Base-by-base conservation (phyloP, 1,140 invertebrate genomes). In the Doryteuthis pealeii region DNA sequence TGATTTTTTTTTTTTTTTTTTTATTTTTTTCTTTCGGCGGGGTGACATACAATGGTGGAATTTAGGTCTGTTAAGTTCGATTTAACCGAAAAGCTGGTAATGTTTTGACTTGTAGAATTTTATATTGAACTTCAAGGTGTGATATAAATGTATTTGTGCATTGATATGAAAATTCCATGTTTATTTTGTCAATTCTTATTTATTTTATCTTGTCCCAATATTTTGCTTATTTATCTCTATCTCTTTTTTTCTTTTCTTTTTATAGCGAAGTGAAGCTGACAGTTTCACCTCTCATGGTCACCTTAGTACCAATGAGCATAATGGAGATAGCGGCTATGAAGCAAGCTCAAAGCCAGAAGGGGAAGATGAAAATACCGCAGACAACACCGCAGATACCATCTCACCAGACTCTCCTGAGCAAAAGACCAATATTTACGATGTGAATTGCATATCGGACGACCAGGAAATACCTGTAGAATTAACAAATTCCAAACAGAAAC, bases 261-360 rank as follows among this genome's bases (percentile, higher is more conserved):
- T 62, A 6, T 30, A 62, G 58, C 22, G 58, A 15, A 62, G 58
- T 30, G 58, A 62, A 30, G 58, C 6, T n/a, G 58, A 62, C 6
- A 62, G 58, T 30, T 62, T 62, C 22, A 31, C 69, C 5, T 75
- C 76, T 58, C 54, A 71, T 43, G 74, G 43, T 45, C 71, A 43
- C 15, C 76, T 78, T 58, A 78, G 73, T 58, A 43, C 72, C 14
- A 73, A 72, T 43, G 79, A 83, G 62, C 74, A 78, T n/a, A 83
- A 82, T 67, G 81, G 78, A 2, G 82, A 83, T 75, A 82, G 81
- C 40, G 82, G 82, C 5, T 83, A 83, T 65, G 81, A 82, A 32
- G 82, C 82, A 5, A 81, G 82, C 40, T 83, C 82, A 26, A 75
- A 78, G n/a, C 82, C 79, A 12, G 74, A 78, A 62, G 80, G 78